A percentile compares a stretch with the other conserved stretches of the same genome.
phyloP scores from a whole-genome alignment of 2,888 invertebrate genomes.

The Pollenia griseotomentosa region DNA sequence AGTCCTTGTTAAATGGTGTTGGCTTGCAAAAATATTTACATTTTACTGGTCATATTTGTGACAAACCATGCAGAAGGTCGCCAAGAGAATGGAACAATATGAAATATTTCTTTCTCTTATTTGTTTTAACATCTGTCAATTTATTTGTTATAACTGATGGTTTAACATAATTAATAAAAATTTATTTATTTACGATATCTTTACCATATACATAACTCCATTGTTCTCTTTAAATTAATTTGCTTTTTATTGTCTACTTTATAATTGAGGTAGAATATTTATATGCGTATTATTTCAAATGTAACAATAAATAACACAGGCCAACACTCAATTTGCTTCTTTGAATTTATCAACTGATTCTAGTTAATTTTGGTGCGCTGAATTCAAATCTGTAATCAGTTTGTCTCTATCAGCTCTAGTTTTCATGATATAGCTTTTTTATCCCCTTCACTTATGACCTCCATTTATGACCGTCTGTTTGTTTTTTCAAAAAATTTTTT shows the following conservation, averaged over 20 bases:
- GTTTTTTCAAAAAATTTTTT: no score
- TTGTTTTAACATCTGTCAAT: conserved; percentile 30
- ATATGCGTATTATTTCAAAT: background rate
- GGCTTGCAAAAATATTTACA: conserved; percentile 39
- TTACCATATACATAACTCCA: background rate
- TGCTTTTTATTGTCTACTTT: background rate
- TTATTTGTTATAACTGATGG: conserved; percentile 14
- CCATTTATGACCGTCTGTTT: no score
- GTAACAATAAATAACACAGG: no score
- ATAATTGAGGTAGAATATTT: background rate
- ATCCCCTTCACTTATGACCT: no score
- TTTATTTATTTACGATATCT: background rate
- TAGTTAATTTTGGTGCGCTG: no score
- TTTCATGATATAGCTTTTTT: no score
- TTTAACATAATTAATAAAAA: conserved; percentile 24
- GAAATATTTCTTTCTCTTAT: background rate
- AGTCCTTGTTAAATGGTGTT: conserved; percentile 35
- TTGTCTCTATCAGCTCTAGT: no score
- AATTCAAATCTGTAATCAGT: no score
- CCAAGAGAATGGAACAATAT: background rate
- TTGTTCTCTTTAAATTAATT: background rate
- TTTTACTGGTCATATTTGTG: conserved; percentile 24
- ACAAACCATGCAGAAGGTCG: conserved; percentile 6
- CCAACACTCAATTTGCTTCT: no score
- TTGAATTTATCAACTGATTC: no score